Evolutionary conservation across 1,140 invertebrate species (phyloP).

Genomic region (Diabrotica undecimpunctata): DNA sequence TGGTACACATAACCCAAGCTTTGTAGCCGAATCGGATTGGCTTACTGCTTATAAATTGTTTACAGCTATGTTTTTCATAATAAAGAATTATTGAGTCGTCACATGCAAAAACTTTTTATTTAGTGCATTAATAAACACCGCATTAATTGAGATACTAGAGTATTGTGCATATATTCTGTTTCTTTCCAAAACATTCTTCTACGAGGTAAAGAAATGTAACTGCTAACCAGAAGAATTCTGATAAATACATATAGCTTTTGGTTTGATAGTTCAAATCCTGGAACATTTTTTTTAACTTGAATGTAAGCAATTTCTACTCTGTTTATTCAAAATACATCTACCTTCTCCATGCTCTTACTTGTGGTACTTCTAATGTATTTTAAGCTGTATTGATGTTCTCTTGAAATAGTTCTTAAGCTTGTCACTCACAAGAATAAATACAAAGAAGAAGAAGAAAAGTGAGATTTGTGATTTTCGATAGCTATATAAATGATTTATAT

Average conservation of each 20-base stretch:
- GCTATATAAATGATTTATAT: too few species aligned
- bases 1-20: background rate
- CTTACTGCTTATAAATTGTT: background rate
- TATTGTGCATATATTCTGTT: slow-evolving; percentile 29
- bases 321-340: too few species aligned
- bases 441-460: too few species aligned
- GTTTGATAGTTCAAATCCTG: background rate
- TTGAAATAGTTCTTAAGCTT: too few species aligned
- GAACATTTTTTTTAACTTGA: background rate
- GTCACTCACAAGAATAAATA: too few species aligned
- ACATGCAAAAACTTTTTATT: slow-evolving; percentile 23
- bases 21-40: background rate
- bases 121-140: slow-evolving; percentile 30
- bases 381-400: too few species aligned
- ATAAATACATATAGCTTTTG: slow-evolving; percentile 32
- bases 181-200: slow-evolving; percentile 35
- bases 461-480: too few species aligned
- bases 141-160: slow-evolving; percentile 29
- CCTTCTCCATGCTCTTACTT: too few species aligned
- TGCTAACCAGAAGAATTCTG: slow-evolving; percentile 31
- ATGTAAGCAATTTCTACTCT: too few species aligned
- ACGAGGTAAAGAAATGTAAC: slow-evolving; percentile 26
- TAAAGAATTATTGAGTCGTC: slow-evolving; percentile 1
- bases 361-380: too few species aligned
- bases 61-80: background rate